Percentiles rank a stretch among this genome's conserved stretches.
Evolutionary conservation across 2,113 vertebrate genomes (phyloP).

Genomic region (Cheilinus undulatus): DNA sequence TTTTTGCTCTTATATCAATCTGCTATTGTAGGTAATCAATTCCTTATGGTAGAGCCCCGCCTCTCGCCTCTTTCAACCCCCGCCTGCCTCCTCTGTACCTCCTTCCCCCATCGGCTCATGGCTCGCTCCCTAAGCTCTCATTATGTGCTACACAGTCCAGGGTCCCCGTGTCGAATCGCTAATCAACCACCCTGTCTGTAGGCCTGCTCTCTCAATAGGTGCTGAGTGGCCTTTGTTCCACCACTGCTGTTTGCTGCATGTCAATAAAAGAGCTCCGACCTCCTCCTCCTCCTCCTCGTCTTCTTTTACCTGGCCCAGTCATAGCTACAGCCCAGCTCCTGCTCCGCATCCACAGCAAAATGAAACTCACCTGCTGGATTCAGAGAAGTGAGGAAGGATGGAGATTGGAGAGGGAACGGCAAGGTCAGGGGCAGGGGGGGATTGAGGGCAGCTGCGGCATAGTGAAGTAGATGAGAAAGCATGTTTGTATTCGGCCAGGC

Average conservation of each 20-base stretch:
- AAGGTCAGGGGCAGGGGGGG: constrained; percentile 68
- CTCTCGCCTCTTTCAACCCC: constrained; percentile 36
- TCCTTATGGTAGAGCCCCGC: constrained; percentile 60
- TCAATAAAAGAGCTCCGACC: constrained; percentile 77
- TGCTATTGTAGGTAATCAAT: constrained; percentile 68
- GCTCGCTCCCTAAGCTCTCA: constrained; percentile 79
- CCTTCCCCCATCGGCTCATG: constrained; percentile 71
- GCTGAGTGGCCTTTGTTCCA: constrained; percentile 81
- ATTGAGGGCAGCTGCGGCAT: constrained; percentile 63
- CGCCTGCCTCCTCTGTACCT: constrained; percentile 27
- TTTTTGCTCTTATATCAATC: constrained; percentile 61
- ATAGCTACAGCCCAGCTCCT: constrained; percentile 18
- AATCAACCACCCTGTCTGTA: constrained; percentile 82
- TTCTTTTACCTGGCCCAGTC: constrained; percentile 44
- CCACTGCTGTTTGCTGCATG: constrained; percentile 77
- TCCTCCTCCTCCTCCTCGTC: constrained; percentile 24
- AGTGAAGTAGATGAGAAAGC: constrained; percentile 67
- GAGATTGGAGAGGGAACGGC: constrained; percentile 57
- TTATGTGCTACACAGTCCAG: constrained; percentile 81
- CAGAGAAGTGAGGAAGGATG: constrained; percentile 52
- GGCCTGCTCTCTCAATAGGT: constrained; percentile 74
- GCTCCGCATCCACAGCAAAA: constrained; percentile 46
- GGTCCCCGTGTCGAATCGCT: constrained; percentile 81
- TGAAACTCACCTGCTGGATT: constrained; percentile 54
- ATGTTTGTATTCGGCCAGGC: constrained; percentile 73